Base-by-base conservation (phyloP, 2,888 invertebrate genomes). In the Allolobophora icterica region DNA sequence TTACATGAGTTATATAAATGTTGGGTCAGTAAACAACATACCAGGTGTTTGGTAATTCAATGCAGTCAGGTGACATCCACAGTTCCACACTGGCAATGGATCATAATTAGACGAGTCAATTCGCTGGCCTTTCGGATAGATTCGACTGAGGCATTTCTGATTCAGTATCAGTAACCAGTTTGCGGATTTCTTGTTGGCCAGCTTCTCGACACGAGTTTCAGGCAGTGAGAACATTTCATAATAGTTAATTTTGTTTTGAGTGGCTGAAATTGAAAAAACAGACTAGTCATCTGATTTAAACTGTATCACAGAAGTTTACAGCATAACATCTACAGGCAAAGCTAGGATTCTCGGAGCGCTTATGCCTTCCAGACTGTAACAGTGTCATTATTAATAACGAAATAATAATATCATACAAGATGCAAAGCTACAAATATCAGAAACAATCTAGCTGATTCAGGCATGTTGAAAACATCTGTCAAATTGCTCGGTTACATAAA, bases 101-200 rank as follows among this genome's bases (percentile, higher is more conserved):
- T 97, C 98, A 95, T 98, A 99, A 96, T 99, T 99, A 0, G 99
- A 98, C 0, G 99, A 99, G 94, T 99, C 99, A 91, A 99, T 97
- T 90, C 99, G 96, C 94, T 98, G 98, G 0, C 99, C 92, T 84
- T 95, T 95, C 0, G 99, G 99, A 95, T 99, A 99, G 2, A 99
- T 98, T 71, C 99, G 96, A 94, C 98, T 98, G 91, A 99, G 97
- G 95, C 99, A 98, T 11, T 92, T 92, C 83, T 93, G 93, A 93
- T 95, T 95, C 92, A 94, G 94, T 89, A 94, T 94, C 89, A 92
- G 45, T 87, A 93, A 40, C 21, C 93, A 93, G 84, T 90, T 52
- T 24, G 91, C 90, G 42, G 91, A 90, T 45, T 93, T 91, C 91
- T 93, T 94, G 94, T 97, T 97, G 95, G 99, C 97, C 91, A 97